Percentiles rank a stretch among this genome's conserved stretches.
These are phyloP conservation scores for Pilophorus perplexus DNA, from an alignment of 2,888 invertebrate species.

Conservation along the genomic window DNA sequence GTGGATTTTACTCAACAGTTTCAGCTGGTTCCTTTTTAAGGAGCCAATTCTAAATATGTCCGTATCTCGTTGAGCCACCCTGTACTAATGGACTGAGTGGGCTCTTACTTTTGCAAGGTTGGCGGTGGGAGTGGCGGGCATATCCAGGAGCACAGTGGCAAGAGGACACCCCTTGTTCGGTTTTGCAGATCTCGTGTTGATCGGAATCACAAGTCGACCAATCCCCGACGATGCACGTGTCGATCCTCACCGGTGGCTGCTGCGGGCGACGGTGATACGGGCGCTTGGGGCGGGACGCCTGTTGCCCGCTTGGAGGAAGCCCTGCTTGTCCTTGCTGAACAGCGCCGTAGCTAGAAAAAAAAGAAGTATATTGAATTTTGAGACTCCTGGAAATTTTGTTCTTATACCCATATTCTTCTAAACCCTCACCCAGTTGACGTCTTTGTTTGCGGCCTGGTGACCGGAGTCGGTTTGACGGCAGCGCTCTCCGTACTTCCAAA, in stretches of 20 bases:
- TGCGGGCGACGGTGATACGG: slow-evolving; percentile 59
- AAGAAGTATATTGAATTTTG: not conserved
- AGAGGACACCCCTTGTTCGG: slow-evolving; percentile 80
- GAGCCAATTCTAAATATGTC: too few relatives aligned
- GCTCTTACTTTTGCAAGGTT: slow-evolving; percentile 64
- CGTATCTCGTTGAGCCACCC: too few relatives aligned
- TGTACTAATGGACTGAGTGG: too few relatives aligned
- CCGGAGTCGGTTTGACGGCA: slow-evolving; percentile 44
- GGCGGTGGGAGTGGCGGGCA: slow-evolving; percentile 65
- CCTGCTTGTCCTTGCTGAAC: slow-evolving; percentile 56
- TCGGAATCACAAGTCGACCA: slow-evolving; percentile 85
- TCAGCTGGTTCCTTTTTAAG: too few relatives aligned
- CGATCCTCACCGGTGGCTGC: slow-evolving; percentile 75
- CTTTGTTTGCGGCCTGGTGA: slow-evolving; percentile 42
- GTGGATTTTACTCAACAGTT: too few relatives aligned
- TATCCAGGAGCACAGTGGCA: slow-evolving; percentile 80
- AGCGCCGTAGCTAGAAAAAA: slow-evolving; percentile 38
- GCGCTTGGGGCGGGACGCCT: slow-evolving; percentile 46
- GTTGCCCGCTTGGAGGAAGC: not conserved
- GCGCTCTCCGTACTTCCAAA: slow-evolving; percentile 56
- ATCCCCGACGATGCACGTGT: slow-evolving; percentile 91
- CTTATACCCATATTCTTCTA: too few relatives aligned
- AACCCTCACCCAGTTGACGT: slow-evolving; percentile 47
- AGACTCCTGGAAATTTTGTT: not conserved
- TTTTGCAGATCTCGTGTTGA: slow-evolving; percentile 83